Evolutionary conservation across 2,797 vertebrate genomes (phyloP).

Genomic region (Siniperca obscura): DNA sequence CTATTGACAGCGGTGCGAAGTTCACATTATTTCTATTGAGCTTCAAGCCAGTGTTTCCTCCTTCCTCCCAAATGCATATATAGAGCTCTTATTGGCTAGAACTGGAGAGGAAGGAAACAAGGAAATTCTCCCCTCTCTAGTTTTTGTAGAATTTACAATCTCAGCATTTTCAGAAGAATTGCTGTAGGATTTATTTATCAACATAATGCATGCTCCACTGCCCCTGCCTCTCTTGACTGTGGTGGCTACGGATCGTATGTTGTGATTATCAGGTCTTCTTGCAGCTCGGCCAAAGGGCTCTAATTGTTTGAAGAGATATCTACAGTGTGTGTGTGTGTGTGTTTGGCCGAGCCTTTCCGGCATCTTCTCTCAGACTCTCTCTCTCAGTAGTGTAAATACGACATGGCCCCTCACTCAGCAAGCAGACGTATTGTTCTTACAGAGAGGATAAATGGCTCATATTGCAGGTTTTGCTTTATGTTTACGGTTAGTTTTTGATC

Average conservation of each 20-base stretch:
- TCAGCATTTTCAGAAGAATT: not conserved
- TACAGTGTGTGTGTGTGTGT: conserved; percentile 14
- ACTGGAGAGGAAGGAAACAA: not conserved
- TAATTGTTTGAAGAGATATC: conserved; percentile 40
- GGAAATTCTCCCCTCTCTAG: not conserved
- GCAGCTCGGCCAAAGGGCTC: not conserved
- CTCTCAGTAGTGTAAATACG: conserved; percentile 32
- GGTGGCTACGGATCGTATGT: not conserved
- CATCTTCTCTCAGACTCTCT: conserved; percentile 18
- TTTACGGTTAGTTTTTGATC: not conserved
- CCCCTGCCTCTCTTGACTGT: not conserved
- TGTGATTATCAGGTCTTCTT: conserved; percentile 21
- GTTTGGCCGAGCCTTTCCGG: conserved; percentile 23
- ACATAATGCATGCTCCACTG: not conserved
- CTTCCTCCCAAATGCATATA: not conserved
- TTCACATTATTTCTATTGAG: conserved; percentile 65
- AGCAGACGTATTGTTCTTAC: not conserved
- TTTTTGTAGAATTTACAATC: not conserved
- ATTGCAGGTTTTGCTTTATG: not conserved
- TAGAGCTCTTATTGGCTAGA: not conserved
- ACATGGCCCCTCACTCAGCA: conserved; percentile 28
- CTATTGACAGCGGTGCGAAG: conserved; percentile 72
- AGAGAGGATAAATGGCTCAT: not conserved
- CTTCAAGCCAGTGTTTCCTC: conserved; percentile 22
- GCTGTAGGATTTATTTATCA: not conserved